Percentiles rank a stretch among this genome's conserved stretches.
Conservation (phyloP, 2,888 invertebrate species). For the Emmelina monodactyla region DNA sequence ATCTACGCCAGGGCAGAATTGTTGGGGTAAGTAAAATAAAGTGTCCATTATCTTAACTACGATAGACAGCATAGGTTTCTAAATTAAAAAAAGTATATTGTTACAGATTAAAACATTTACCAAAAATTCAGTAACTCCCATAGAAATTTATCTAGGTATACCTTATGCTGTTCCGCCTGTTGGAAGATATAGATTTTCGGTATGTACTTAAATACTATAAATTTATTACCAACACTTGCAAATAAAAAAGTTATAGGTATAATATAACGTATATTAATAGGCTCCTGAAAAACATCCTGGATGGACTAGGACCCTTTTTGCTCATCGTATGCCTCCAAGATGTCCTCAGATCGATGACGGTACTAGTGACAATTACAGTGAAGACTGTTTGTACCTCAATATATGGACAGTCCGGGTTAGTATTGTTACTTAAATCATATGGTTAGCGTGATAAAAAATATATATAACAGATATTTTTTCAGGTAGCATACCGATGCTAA, state of each 20-base stretch:
- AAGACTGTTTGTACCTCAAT: conserved; percentile 91
- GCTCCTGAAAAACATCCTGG: conserved; percentile 75
- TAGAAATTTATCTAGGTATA: conserved; percentile 78
- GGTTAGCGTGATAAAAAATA: conserved; percentile 4
- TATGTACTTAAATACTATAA: conserved; percentile 25
- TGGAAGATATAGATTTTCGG: conserved; percentile 77
- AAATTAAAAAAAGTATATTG: conserved; percentile 1
- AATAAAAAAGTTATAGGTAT: not conserved
- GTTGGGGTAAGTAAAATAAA: conserved; percentile 59
- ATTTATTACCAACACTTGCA: not conserved
- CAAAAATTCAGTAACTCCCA: conserved; percentile 65
- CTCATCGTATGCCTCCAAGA: conserved; percentile 73
- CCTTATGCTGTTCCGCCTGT: conserved; percentile 83
- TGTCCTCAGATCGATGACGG: conserved; percentile 68
- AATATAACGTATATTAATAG: conserved; percentile 33
- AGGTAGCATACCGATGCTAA: conserved; percentile 60
- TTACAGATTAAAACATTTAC: conserved; percentile 72
- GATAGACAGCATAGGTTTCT: not conserved
- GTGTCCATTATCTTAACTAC: no score
- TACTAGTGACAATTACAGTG: conserved; percentile 48
- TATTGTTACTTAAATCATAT: conserved; percentile 2
- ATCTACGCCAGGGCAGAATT: conserved; percentile 64
- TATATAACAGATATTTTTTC: conserved; percentile 22
- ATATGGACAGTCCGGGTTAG: conserved; percentile 85
- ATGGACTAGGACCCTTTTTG: conserved; percentile 74